These are phyloP conservation scores for Paguma larvata DNA, from an alignment of 2,797 vertebrate species.

Conservation along the genomic window DNA sequence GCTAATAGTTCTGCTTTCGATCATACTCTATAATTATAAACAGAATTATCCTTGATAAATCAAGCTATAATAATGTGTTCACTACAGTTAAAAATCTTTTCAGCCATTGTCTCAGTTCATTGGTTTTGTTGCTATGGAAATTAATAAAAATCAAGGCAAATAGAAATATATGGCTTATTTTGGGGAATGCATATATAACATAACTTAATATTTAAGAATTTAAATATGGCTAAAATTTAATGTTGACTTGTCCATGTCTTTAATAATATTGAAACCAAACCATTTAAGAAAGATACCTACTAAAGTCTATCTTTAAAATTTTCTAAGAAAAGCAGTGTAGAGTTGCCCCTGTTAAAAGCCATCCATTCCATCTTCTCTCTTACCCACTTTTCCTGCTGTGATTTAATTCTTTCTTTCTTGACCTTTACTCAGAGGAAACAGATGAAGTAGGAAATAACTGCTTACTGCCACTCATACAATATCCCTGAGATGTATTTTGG, in stretches of 20 bases:
- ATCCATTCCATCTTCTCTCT: not conserved
- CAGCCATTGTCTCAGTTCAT: not conserved
- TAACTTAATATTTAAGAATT: constrained; percentile 24
- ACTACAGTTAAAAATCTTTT: not conserved
- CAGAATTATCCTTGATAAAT: not conserved
- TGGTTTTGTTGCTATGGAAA: not conserved
- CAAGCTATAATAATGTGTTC: not conserved
- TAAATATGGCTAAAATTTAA: constrained; percentile 38
- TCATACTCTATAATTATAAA: not conserved
- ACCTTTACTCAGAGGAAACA: constrained; percentile 66
- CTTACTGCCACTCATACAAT: constrained; percentile 46
- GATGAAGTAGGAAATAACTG: constrained; percentile 65
- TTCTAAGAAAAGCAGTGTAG: constrained; percentile 7
- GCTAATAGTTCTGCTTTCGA: not conserved
- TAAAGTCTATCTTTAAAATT: not conserved
- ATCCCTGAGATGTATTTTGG: constrained; percentile 73
- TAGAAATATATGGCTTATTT: constrained; percentile 13
- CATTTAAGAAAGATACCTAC: constrained; percentile 22
- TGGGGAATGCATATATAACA: not conserved
- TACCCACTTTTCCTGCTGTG: not conserved
- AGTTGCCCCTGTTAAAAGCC: not conserved
- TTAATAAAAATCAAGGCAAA: constrained; percentile 35
- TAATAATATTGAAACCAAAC: constrained; percentile 50
- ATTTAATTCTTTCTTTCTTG: constrained; percentile 71
- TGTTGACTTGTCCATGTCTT: not conserved